These are phyloP conservation scores for Toxotes chatareus DNA, from an alignment of 2,113 vertebrate species.

Conservation along the genomic window DNA sequence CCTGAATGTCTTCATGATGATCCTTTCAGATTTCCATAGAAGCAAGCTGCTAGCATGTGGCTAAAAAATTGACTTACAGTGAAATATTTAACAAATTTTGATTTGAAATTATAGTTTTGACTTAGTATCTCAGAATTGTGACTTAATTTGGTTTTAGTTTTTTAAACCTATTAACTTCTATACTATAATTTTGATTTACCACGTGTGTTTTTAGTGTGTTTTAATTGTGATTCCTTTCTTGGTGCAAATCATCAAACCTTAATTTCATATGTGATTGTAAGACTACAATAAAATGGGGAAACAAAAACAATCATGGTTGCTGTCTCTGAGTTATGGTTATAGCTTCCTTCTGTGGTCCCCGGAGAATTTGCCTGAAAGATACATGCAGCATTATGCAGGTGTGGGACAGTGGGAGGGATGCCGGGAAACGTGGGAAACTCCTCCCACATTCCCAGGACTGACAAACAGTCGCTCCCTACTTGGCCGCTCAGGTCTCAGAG, in stretches of 20 bases:
- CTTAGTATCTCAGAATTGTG: not conserved
- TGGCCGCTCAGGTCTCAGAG: not conserved
- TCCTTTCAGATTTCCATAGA: too few relatives aligned
- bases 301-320: not conserved
- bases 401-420: constrained; percentile 74
- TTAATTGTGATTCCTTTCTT: not conserved
- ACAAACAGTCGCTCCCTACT: constrained; percentile 49
- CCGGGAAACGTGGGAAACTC: constrained; percentile 65
- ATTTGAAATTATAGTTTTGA: not conserved
- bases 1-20: not conserved
- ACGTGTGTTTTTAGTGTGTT: not conserved
- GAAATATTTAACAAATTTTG: too few relatives aligned
- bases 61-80: too few relatives aligned
- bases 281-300: not conserved
- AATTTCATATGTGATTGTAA: not conserved
- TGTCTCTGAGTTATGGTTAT: too few relatives aligned
- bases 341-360: too few relatives aligned
- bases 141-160: too few relatives aligned
- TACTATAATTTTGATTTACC: too few relatives aligned
- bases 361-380: not conserved
- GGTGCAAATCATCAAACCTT: not conserved
- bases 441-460: constrained; percentile 66
- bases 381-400: constrained; percentile 54
- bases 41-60: too few relatives aligned
- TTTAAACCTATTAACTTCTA: too few relatives aligned